Evolutionary conservation across 2,888 invertebrate species (phyloP).

Genomic region (Erpobdella octoculata): DNA sequence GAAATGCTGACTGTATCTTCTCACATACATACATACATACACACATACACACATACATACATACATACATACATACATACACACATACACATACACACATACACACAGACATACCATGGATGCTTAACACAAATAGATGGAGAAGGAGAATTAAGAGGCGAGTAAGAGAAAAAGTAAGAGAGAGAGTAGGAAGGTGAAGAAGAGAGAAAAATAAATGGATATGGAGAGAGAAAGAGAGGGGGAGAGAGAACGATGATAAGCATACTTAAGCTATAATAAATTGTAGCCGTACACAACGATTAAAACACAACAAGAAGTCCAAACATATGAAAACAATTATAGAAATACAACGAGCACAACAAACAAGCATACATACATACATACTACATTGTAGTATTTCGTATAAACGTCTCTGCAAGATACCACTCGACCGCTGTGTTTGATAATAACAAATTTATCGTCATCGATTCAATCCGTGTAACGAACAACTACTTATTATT

Average conservation of each 20-base stretch:
- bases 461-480: neutral
- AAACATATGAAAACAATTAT: neutral
- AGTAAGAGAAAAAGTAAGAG: too few species aligned
- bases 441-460: neutral
- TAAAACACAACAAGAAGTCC: neutral
- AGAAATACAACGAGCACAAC: too few species aligned
- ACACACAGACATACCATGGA: neutral
- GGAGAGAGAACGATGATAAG: too few species aligned
- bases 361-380: neutral
- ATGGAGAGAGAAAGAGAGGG: too few species aligned
- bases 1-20: slow-evolving; percentile 5
- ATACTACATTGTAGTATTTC: neutral
- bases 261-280: too few species aligned
- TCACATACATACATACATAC: neutral
- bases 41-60: neutral
- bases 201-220: too few species aligned
- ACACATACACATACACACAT: neutral
- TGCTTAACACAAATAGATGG: too few species aligned
- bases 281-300: too few species aligned
- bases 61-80: neutral
- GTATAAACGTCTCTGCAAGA: neutral
- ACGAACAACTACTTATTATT: too few species aligned
- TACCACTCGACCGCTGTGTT: neutral
- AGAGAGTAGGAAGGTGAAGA: too few species aligned
- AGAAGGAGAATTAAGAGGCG: too few species aligned